Conservation (phyloP, 2,888 invertebrate species). For the Pammene fasciana region DNA sequence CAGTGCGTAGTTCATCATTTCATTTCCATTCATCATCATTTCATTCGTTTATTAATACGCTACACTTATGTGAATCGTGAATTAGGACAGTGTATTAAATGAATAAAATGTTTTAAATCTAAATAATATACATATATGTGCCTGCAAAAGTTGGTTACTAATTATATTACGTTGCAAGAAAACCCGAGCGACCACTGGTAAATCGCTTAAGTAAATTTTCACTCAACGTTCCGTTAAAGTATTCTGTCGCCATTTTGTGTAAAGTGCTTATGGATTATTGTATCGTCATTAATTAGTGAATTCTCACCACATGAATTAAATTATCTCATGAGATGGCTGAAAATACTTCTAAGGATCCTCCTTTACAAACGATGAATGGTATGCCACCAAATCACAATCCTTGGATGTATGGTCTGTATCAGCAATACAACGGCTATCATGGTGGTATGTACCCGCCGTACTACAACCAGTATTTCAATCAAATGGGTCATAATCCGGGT, state of each 20-base stretch:
- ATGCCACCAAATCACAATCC: conserved; percentile 70
- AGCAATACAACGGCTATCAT: conserved; percentile 70
- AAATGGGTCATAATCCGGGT: conserved; percentile 66
- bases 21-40: no score
- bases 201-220: conserved; percentile 5
- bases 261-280: conserved; percentile 20
- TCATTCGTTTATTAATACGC: no score
- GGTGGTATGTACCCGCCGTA: conserved; percentile 76
- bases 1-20: no score
- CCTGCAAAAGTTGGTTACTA: conserved; percentile 4
- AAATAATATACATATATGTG: neutral
- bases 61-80: no score
- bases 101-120: no score
- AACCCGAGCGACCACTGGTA: neutral
- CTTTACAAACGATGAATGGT: conserved; percentile 75
- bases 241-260: conserved; percentile 61
- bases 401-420: conserved; percentile 77
- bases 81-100: no score
- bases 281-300: conserved; percentile 25
- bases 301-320: conserved; percentile 32
- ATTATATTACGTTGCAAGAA: conserved; percentile 1
- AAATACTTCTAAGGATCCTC: conserved; percentile 73
- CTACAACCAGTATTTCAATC: conserved; percentile 78
- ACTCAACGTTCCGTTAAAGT: conserved; percentile 17
- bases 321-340: conserved; percentile 64